Percentiles rank a stretch among this genome's conserved stretches.
Conservation (phyloP, 2,113 vertebrate species). For the Rhea pennata region DNA sequence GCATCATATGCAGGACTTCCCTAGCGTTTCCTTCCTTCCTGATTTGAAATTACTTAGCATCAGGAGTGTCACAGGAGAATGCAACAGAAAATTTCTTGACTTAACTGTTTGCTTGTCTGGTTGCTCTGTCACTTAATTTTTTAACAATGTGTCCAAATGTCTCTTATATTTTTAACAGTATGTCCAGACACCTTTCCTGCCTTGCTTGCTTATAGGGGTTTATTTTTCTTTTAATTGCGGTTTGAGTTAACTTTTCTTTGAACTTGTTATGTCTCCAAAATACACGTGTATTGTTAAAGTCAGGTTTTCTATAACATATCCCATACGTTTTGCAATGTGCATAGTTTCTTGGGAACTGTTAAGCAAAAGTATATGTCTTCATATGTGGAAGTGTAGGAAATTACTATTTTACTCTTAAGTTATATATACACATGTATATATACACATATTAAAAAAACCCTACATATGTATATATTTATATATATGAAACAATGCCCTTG, state of each 20-base stretch:
- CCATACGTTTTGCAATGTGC: conserved; percentile 64
- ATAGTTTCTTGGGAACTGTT: conserved; percentile 60
- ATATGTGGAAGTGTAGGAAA: conserved; percentile 68
- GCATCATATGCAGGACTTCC: not conserved
- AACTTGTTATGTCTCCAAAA: conserved; percentile 72
- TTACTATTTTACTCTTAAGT: conserved; percentile 72
- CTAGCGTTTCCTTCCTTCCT: not conserved
- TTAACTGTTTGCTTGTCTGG: not conserved
- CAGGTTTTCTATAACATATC: conserved; percentile 58
- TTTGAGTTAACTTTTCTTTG: conserved; percentile 68
- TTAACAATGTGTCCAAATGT: not conserved
- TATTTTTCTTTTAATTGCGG: conserved; percentile 71
- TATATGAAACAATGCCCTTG: conserved; percentile 45
- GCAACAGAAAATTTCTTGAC: not conserved
- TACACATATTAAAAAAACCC: not conserved
- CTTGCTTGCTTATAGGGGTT: conserved; percentile 14
- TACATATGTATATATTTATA: not conserved
- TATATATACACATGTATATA: not conserved
- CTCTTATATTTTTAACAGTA: not conserved
- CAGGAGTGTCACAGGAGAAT: not conserved
- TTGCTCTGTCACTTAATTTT: not conserved
- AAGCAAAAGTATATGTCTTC: conserved; percentile 64
- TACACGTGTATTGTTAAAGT: conserved; percentile 13
- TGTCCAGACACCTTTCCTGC: conserved; percentile 27
- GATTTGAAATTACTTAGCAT: not conserved